Evolutionary conservation across 53 echinoderm and acorn worm genomes (phyloP).

Genomic region (Pentamera pediparva): DNA sequence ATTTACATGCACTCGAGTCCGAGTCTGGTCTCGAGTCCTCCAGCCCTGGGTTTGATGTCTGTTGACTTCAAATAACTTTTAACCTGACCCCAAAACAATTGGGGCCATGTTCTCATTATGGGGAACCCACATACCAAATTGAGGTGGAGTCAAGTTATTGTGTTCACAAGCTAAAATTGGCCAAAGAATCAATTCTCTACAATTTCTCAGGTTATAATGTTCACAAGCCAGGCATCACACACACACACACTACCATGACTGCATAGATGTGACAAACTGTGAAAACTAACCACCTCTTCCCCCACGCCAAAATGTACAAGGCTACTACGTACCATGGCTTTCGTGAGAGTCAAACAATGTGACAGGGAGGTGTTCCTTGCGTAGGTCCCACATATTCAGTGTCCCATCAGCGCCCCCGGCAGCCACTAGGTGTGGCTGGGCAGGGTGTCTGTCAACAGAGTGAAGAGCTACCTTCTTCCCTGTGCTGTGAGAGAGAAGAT

Average conservation of each 20-base stretch:
- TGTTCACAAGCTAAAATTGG: too few species aligned
- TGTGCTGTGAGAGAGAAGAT: constrained; percentile 41
- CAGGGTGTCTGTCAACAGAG: constrained; percentile 93
- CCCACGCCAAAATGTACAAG: neutral
- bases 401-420: constrained; percentile 82
- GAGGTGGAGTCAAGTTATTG: neutral
- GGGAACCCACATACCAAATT: neutral
- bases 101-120: neutral
- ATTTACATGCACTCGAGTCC: too few species aligned
- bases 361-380: constrained; percentile 89
- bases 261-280: neutral
- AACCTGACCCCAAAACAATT: neutral
- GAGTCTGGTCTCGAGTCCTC: too few species aligned
- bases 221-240: neutral
- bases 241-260: neutral
- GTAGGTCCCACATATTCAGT: constrained; percentile 89
- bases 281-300: neutral
- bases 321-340: constrained; percentile 62
- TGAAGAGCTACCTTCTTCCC: constrained; percentile 88
- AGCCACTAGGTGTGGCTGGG: constrained; percentile 92
- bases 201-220: neutral
- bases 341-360: constrained; percentile 87
- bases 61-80: neutral
- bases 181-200: too few species aligned
- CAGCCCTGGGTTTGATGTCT: too few species aligned